Evolutionary conservation across 1,140 invertebrate species (phyloP).

Genomic region (Bacillus rossius): DNA sequence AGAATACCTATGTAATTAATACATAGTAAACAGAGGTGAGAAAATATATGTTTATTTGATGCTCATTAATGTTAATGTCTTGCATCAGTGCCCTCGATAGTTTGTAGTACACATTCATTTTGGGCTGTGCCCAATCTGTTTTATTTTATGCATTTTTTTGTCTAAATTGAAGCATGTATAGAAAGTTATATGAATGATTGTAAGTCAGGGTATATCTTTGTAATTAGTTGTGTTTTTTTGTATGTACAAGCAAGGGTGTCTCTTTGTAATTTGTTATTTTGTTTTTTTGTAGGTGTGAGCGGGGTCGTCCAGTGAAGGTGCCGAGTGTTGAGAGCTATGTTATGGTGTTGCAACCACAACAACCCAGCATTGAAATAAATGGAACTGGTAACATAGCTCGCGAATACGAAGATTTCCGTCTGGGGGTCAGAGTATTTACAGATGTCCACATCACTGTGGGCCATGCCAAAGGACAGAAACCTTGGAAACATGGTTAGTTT

Average conservation of each 20-base stretch:
- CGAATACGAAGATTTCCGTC: conserved; percentile 80
- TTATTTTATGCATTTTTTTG: conserved; percentile 8
- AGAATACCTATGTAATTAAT: too few species aligned
- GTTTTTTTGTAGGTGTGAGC: conserved; percentile 53
- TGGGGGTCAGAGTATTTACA: conserved; percentile 78
- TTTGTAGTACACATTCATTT: too few species aligned
- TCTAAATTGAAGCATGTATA: too few species aligned
- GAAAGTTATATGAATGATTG: too few species aligned
- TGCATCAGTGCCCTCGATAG: too few species aligned
- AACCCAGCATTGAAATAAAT: conserved; percentile 77
- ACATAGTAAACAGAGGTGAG: too few species aligned
- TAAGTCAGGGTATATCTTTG: background rate
- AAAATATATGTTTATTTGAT: too few species aligned
- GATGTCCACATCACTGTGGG: conserved; percentile 66
- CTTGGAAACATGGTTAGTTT: conserved; percentile 37
- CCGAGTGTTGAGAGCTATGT: conserved; percentile 76
- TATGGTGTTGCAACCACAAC: conserved; percentile 79
- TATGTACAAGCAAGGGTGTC: background rate
- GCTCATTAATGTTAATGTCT: too few species aligned
- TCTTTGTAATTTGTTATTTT: background rate
- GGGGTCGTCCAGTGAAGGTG: conserved; percentile 61
- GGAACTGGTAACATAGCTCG: conserved; percentile 74
- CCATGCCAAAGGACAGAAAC: conserved; percentile 32
- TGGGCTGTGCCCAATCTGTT: too few species aligned
- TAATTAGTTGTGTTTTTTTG: background rate